These are phyloP conservation scores for Marcusenius ussheri DNA, from an alignment of 2,113 vertebrate genomes.

Conservation along the genomic window DNA sequence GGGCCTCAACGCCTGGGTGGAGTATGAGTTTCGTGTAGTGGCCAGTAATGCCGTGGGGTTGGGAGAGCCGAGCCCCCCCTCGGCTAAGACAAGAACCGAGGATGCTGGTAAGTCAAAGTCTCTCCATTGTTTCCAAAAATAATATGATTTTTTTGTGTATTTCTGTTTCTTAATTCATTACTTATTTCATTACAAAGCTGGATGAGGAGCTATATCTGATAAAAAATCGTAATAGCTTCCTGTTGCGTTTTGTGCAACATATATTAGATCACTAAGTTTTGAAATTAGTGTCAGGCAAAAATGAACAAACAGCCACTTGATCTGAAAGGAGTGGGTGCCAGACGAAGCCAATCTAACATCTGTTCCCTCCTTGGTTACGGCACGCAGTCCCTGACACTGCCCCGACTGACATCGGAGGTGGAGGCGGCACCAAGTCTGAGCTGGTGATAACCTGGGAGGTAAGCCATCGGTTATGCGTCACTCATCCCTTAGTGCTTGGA, in stretches of 20 bases:
- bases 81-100: slow-evolving; percentile 88
- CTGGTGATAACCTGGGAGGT: slow-evolving; percentile 98
- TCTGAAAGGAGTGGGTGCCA: background rate
- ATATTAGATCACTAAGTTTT: background rate
- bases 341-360: background rate
- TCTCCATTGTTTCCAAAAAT: background rate
- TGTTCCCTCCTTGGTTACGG: slow-evolving; percentile 43
- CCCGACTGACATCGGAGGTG: slow-evolving; percentile 86
- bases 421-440: slow-evolving; percentile 91
- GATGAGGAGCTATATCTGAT: background rate
- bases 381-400: slow-evolving; percentile 79
- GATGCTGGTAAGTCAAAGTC: slow-evolving; percentile 76
- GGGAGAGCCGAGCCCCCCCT: slow-evolving; percentile 86
- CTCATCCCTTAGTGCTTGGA: slow-evolving; percentile 41
- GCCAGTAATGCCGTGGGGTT: slow-evolving; percentile 83
- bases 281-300: background rate
- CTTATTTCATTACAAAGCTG: background rate
- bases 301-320: background rate
- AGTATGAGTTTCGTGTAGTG: slow-evolving; percentile 91
- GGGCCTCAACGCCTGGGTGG: slow-evolving; percentile 90
- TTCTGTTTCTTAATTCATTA: background rate
- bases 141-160: background rate
- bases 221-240: background rate
- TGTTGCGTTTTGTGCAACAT: background rate
- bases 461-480: slow-evolving; percentile 72